Evolutionary conservation across 2,888 invertebrate genomes (phyloP).

Genomic region (Polymixis flavicincta): DNA sequence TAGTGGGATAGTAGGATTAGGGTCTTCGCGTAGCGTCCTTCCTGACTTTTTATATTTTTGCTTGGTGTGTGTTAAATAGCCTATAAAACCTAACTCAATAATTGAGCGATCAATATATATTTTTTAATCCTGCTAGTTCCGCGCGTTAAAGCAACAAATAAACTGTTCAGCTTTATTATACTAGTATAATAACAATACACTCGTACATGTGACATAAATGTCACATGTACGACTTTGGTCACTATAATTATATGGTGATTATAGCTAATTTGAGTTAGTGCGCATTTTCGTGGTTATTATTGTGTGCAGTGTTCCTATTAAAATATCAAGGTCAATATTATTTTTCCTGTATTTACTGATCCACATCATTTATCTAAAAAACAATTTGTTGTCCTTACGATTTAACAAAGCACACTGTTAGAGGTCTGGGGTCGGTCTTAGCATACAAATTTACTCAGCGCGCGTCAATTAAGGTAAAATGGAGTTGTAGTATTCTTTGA

Average conservation of each 20-base stretch:
- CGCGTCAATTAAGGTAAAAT: too few species aligned
- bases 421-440: too few species aligned
- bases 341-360: background rate
- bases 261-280: background rate
- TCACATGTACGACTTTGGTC: conserved; percentile 19
- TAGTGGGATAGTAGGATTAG: too few species aligned
- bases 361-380: too few species aligned
- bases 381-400: too few species aligned
- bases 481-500: too few species aligned
- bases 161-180: background rate
- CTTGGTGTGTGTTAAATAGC: background rate
- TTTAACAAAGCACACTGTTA: too few species aligned
- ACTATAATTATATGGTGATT: background rate
- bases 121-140: too few species aligned
- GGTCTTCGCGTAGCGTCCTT: too few species aligned
- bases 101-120: too few species aligned
- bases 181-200: background rate
- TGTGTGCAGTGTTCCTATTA: background rate
- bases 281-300: conserved; percentile 12
- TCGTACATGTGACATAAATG: background rate
- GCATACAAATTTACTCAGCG: too few species aligned
- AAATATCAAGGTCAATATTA: background rate
- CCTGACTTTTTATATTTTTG: background rate
- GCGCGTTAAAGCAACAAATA: background rate
- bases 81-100: too few species aligned